Evolutionary conservation across 2,113 vertebrate genomes (phyloP).

Genomic region (Geococcyx californianus): DNA sequence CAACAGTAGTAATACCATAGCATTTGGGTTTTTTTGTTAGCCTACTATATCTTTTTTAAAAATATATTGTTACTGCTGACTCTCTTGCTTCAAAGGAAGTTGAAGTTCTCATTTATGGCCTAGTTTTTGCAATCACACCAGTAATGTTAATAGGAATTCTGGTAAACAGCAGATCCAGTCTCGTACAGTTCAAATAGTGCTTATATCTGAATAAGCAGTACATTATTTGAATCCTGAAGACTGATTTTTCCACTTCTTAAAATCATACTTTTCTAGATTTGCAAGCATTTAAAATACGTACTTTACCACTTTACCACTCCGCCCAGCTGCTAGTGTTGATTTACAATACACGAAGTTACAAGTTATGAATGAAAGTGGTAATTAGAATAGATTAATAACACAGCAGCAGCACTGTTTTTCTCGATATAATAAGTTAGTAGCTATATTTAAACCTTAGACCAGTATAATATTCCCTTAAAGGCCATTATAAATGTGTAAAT

Average conservation of each 20-base stretch:
- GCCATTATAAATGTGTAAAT: not conserved
- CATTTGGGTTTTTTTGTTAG: not conserved
- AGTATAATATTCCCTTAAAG: slow-evolving; percentile 10
- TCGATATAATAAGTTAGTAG: not conserved
- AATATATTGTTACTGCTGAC: not conserved
- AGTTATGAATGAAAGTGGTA: not conserved
- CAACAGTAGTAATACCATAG: not conserved
- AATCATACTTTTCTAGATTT: not conserved
- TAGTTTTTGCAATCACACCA: not conserved
- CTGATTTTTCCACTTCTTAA: not conserved
- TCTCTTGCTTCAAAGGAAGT: not conserved
- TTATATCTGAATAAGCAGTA: not conserved
- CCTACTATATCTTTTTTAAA: not conserved
- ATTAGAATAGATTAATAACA: slow-evolving; percentile 27
- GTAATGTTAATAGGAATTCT: not conserved
- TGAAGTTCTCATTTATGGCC: not conserved
- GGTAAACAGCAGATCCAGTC: not conserved
- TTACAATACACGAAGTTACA: not conserved
- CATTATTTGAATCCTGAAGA: not conserved
- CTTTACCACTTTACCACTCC: not conserved
- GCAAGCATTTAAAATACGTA: not conserved
- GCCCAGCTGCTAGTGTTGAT: not conserved
- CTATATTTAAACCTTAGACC: slow-evolving; percentile 2
- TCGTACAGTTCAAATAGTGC: not conserved
- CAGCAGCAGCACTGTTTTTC: not conserved